phyloP scores from a whole-genome alignment of 2,888 invertebrate genomes.

The Synergus laeviventris region DNA sequence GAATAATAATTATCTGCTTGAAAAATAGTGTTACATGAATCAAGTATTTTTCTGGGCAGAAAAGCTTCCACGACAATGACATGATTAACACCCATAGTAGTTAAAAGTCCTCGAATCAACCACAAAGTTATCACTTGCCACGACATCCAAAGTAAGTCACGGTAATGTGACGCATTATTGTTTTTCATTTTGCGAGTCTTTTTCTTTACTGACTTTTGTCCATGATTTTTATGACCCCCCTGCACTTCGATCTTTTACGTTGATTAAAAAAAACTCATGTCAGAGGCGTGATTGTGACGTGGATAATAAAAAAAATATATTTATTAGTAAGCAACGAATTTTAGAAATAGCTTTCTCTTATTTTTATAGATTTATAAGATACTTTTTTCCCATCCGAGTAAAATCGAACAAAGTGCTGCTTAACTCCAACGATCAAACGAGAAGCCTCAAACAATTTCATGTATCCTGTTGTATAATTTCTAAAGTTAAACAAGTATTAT shows the following conservation, averaged over 20 bases:
- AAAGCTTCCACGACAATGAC: constrained; percentile 5
- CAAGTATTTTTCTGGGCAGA: not conserved
- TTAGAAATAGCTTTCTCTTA: too few species aligned
- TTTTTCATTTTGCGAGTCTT: constrained; percentile 4
- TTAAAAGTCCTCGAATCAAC: constrained; percentile 25
- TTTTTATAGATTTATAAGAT: too few species aligned
- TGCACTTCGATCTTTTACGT: not conserved
- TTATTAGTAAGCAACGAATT: too few species aligned
- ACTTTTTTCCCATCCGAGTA: too few species aligned
- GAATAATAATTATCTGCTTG: not conserved
- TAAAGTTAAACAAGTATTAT: too few species aligned
- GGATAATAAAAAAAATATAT: not conserved
- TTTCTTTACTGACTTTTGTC: constrained; percentile 9
- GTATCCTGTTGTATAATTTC: too few species aligned
- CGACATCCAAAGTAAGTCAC: constrained; percentile 34
- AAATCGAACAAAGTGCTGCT: too few species aligned
- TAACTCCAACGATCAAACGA: too few species aligned
- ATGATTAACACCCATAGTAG: constrained; percentile 25
- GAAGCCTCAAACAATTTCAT: too few species aligned
- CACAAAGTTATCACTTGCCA: constrained; percentile 37
- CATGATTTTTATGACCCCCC: not conserved
- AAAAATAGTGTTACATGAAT: not conserved
- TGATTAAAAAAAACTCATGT: not conserved
- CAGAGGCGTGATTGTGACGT: not conserved
- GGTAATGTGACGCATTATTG: constrained; percentile 33